Conservation (phyloP, 2,888 invertebrate species). For the Scrobipalpa costella region DNA sequence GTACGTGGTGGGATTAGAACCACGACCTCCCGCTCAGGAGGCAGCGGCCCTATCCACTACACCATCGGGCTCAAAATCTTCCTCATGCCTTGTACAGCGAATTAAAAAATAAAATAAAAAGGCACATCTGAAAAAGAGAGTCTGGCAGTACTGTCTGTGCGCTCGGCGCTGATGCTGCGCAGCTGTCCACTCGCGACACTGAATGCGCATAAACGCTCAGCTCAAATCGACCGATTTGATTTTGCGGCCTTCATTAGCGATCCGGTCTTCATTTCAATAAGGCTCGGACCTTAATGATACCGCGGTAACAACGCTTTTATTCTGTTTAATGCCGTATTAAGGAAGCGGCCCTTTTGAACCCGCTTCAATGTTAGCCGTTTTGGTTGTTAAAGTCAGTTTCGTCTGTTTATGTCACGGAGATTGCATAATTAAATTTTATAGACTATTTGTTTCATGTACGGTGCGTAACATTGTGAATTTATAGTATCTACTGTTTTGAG, state of each 20-base stretch:
- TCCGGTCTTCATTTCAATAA: constrained; percentile 78
- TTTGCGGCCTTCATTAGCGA: constrained; percentile 78
- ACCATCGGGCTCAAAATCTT: too few species aligned
- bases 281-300: constrained; percentile 73
- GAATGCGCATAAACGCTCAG: constrained; percentile 69
- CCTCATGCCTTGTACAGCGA: too few species aligned
- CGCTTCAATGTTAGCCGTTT: constrained; percentile 52
- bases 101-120: too few species aligned
- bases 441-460: constrained; percentile 47
- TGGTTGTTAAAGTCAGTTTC: constrained; percentile 51
- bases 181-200: constrained; percentile 56
- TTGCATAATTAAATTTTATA: constrained; percentile 58
- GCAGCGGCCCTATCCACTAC: too few species aligned
- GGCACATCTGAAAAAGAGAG: background rate
- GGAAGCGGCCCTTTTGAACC: constrained; percentile 74
- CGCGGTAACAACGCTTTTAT: constrained; percentile 72
- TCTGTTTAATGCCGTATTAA: constrained; percentile 73
- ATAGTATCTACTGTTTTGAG: constrained; percentile 11
- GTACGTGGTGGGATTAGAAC: too few species aligned
- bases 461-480: constrained; percentile 42
- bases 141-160: background rate
- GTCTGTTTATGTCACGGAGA: constrained; percentile 57
- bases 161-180: constrained; percentile 25
- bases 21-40: too few species aligned
- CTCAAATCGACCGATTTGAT: constrained; percentile 77